A percentile compares a stretch with the other conserved stretches of the same genome.
Evolutionary conservation across 2,797 vertebrate genomes (phyloP).

Genomic region (Sebastes cheni): DNA sequence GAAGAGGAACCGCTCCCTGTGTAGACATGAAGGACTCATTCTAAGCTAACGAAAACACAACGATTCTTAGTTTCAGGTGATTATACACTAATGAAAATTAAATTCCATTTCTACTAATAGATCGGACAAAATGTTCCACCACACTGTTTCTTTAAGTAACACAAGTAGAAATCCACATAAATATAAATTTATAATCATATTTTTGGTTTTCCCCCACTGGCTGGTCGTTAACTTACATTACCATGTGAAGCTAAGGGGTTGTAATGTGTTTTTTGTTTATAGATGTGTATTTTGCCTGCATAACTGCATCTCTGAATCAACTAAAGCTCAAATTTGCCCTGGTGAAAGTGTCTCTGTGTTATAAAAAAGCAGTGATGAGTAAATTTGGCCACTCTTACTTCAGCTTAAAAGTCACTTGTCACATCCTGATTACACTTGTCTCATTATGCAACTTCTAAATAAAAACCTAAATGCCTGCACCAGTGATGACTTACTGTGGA

Average conservation of each 20-base stretch:
- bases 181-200: neutral
- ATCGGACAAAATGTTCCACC: no score
- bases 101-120: no score
- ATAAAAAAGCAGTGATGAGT: neutral
- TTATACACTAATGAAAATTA: no score
- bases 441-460: constrained; percentile 15
- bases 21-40: no score
- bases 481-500: neutral
- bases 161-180: neutral
- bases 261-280: neutral
- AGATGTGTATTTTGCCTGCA: neutral
- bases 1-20: no score
- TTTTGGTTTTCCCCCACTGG: neutral
- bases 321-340: neutral
- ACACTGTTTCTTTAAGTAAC: no score
- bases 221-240: neutral
- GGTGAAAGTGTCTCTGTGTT: neutral
- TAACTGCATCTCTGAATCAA: neutral
- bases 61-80: no score
- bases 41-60: no score
- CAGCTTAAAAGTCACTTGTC: neutral
- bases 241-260: neutral
- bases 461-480: neutral
- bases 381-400: neutral
- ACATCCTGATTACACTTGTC: neutral